phyloP scores from a whole-genome alignment of 1,140 invertebrate genomes.

The Hyposmocoma kahamanoa region DNA sequence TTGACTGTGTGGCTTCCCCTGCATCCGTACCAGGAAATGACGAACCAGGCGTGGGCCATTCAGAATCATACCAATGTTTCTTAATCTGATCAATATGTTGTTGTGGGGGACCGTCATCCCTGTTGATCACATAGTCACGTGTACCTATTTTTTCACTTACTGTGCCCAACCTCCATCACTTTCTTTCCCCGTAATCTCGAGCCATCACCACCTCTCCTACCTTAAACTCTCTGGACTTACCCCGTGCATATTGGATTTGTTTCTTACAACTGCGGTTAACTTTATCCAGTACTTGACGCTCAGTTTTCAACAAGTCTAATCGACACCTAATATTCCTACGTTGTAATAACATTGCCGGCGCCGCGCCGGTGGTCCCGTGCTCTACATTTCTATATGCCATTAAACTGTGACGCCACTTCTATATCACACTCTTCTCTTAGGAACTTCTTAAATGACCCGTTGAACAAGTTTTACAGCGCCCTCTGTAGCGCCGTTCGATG shows the following conservation, averaged over 20 bases:
- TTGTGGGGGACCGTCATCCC: slow-evolving; percentile 4
- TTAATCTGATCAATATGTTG: slow-evolving; percentile 5
- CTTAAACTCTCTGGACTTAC: background rate
- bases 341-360: slow-evolving; percentile 4
- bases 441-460: background rate
- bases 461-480: background rate
- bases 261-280: background rate
- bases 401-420: background rate
- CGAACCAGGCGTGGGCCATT: background rate
- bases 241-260: background rate
- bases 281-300: background rate
- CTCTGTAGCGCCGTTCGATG: slow-evolving; percentile 1
- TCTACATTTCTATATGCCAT: slow-evolving; percentile 9
- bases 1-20: background rate
- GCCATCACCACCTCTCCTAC: background rate
- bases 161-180: background rate
- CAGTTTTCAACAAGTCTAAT: slow-evolving; percentile 2
- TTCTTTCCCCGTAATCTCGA: background rate
- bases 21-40: background rate
- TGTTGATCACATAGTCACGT: background rate
- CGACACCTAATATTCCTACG: background rate
- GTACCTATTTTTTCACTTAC: slow-evolving; percentile 1
- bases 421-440: background rate
- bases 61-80: background rate
- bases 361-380: background rate